Percentiles rank a stretch among this genome's conserved stretches.
phyloP scores from a whole-genome alignment of 2,797 vertebrate species.

The Pygocentrus nattereri region DNA sequence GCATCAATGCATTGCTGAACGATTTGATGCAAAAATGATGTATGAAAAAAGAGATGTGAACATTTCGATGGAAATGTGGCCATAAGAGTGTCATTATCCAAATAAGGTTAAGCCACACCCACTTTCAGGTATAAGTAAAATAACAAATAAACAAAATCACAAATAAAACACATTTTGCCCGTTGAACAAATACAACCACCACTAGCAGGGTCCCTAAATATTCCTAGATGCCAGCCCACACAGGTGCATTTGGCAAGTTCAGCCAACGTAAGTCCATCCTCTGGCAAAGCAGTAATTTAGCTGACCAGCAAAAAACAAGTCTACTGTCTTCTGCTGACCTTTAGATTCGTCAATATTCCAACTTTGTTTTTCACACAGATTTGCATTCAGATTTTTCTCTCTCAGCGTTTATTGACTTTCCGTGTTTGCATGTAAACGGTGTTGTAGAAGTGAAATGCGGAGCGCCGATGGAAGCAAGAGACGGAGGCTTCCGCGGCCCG shows the following conservation, averaged over 20 bases:
- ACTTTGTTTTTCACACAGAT: conserved; percentile 20
- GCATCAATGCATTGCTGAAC: too few relatives aligned
- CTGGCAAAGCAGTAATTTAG: neutral
- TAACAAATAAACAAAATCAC: too few relatives aligned
- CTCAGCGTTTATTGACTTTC: conserved; percentile 33
- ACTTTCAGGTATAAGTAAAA: too few relatives aligned
- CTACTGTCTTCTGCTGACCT: conserved; percentile 25
- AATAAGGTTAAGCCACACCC: too few relatives aligned
- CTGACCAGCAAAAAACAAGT: conserved; percentile 10
- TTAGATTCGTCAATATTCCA: conserved; percentile 31
- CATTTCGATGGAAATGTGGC: too few relatives aligned
- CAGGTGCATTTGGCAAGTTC: conserved; percentile 1
- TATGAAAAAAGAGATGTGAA: too few relatives aligned
- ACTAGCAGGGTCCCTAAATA: neutral
- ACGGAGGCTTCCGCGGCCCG: too few relatives aligned
- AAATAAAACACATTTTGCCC: neutral
- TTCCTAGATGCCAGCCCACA: neutral
- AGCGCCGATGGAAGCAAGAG: neutral
- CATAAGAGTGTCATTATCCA: too few relatives aligned
- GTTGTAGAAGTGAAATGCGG: conserved; percentile 3
- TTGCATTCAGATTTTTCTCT: conserved; percentile 22
- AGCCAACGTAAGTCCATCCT: conserved; percentile 17
- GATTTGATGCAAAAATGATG: too few relatives aligned
- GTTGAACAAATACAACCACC: neutral
- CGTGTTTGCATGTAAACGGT: conserved; percentile 24